Evolutionary conservation across 2,888 invertebrate genomes (phyloP).

Genomic region (Spisula subtruncata): DNA sequence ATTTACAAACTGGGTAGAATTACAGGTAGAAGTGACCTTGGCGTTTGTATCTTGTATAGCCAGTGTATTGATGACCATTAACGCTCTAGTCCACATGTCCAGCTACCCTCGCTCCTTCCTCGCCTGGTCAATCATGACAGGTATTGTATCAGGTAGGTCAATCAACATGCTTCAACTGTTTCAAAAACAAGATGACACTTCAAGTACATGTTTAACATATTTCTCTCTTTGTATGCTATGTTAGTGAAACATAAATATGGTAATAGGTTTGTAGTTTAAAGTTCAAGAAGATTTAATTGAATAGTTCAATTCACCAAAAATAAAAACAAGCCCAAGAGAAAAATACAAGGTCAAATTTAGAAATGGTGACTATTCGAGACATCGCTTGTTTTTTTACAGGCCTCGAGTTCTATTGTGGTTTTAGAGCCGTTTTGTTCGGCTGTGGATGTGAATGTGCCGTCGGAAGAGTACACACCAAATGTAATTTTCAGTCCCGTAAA

Average conservation of each 20-base stretch:
- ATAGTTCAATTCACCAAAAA: too few species aligned
- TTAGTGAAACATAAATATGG: background rate
- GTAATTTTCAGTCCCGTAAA: too few species aligned
- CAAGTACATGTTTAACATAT: background rate
- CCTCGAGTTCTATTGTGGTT: too few species aligned
- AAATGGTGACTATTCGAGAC: too few species aligned
- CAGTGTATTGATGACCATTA: conserved; percentile 49
- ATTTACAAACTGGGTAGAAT: conserved; percentile 62
- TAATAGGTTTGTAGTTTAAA: background rate
- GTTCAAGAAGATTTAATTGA: too few species aligned
- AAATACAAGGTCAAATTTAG: too few species aligned
- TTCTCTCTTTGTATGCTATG: background rate
- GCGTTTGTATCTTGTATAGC: conserved; percentile 62
- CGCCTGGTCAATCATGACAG: conserved; percentile 40
- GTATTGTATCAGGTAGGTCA: conserved; percentile 60
- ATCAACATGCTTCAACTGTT: background rate
- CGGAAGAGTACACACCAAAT: too few species aligned
- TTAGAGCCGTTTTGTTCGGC: too few species aligned
- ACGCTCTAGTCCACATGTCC: conserved; percentile 54
- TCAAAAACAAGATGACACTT: background rate
- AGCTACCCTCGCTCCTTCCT: conserved; percentile 51
- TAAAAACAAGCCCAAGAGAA: too few species aligned
- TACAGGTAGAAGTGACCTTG: conserved; percentile 66
- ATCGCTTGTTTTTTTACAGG: too few species aligned
- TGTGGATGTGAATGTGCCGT: too few species aligned